These are phyloP conservation scores for Pipistrellus nathusii DNA, from an alignment of 2,797 vertebrate genomes.

Conservation along the genomic window DNA sequence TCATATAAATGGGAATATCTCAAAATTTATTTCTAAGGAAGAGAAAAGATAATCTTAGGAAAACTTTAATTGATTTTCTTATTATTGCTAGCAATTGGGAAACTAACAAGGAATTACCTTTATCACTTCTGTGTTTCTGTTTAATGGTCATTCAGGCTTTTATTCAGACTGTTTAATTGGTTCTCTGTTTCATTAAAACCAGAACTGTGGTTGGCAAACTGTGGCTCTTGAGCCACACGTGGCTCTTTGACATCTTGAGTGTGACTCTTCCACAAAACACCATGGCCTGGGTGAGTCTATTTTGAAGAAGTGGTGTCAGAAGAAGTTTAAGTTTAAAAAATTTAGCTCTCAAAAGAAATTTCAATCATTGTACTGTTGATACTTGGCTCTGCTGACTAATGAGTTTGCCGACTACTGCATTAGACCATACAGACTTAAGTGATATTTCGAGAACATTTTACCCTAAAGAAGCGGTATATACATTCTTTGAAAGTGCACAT, in stretches of 20 bases:
- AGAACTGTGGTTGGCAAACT: too few species aligned
- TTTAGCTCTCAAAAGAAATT: too few species aligned
- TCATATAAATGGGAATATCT: neutral
- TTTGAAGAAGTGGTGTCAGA: too few species aligned
- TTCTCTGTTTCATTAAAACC: conserved; percentile 68
- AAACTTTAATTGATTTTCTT: conserved; percentile 57
- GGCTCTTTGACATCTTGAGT: too few species aligned
- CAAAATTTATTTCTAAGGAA: conserved; percentile 37
- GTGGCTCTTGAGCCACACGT: too few species aligned
- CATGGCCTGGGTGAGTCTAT: neutral
- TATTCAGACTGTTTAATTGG: conserved; percentile 34
- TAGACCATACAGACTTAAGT: neutral
- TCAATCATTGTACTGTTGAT: too few species aligned
- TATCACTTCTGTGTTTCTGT: conserved; percentile 50
- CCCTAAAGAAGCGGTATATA: neutral
- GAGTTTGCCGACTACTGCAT: too few species aligned
- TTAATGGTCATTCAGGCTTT: conserved; percentile 50
- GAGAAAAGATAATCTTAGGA: neutral
- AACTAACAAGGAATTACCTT: conserved; percentile 63
- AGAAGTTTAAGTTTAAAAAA: too few species aligned
- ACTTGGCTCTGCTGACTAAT: too few species aligned
- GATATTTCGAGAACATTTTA: neutral
- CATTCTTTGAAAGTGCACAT: neutral
- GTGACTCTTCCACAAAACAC: too few species aligned
- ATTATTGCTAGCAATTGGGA: conserved; percentile 25